Conservation (phyloP, 2,113 vertebrate genomes). For the Notothenia coriiceps region DNA sequence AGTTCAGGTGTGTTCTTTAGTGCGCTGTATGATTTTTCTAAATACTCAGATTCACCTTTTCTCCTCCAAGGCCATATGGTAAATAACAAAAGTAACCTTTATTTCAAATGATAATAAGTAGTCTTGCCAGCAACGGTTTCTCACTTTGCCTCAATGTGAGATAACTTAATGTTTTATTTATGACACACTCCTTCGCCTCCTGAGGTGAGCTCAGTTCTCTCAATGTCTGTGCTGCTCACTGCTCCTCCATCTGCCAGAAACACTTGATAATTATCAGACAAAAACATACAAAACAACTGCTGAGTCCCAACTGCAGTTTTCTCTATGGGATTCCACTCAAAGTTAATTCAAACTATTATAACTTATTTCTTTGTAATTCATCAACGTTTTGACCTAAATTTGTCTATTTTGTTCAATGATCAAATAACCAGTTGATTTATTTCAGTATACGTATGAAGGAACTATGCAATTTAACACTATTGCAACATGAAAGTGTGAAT, state of each 20-base stretch:
- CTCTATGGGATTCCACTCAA: not conserved
- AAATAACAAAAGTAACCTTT: constrained; percentile 11
- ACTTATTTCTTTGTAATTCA: constrained; percentile 8
- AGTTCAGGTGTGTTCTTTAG: not conserved
- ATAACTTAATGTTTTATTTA: constrained; percentile 57
- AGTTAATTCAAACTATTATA: constrained; percentile 8
- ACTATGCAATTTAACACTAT: too few relatives aligned
- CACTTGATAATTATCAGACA: constrained; percentile 32
- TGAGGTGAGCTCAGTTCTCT: constrained; percentile 27
- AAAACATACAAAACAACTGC: constrained; percentile 39
- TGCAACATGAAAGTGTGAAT: too few relatives aligned
- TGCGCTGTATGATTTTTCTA: not conserved
- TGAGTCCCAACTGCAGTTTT: constrained; percentile 20
- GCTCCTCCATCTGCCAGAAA: constrained; percentile 16
- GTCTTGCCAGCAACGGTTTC: not conserved
- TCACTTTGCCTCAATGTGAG: constrained; percentile 30
- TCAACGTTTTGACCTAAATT: not conserved
- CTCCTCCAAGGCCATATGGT: not conserved
- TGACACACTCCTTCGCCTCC: constrained; percentile 25
- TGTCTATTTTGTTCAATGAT: constrained; percentile 4
- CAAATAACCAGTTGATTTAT: constrained; percentile 9
- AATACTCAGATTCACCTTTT: not conserved
- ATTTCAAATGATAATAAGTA: constrained; percentile 12
- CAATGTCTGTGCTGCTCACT: constrained; percentile 12
- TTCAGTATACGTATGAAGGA: not conserved